Evolutionary conservation across 2,797 vertebrate species (phyloP), one percentile per base, ranked within the genome.

Genomic region (Octomys mimax): DNA sequence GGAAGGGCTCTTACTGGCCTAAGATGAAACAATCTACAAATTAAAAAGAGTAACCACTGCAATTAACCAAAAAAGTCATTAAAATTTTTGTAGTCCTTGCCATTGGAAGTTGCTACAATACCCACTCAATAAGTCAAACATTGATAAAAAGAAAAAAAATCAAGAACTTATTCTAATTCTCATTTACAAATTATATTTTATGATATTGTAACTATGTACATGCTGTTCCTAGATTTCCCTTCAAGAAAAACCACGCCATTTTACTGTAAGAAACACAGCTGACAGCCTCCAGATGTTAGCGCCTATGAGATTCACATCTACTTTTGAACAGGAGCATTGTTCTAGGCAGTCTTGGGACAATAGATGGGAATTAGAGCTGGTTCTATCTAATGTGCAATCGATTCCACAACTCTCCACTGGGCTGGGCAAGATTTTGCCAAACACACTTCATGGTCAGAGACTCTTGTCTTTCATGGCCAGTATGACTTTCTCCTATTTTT

Each of bases 161-260:
- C 26, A 82, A 36, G 46, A 95, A 64, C 83, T 46, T 87, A 61
- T 80, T 73, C 28, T 80, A n/a, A 21, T 16, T 92, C 82, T 80
- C 78, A 87, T 39, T 87, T 84, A 90, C 6, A 96, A 95, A 85
- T 80, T 95, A 1, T 90, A 31, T 92, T 28, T 87, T 31, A 90
- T 11, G 4, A 62, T 91, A 12, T 78, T 49, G 22, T 19, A 73
- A 73, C 31, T 49, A 91, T 61, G 36, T 54, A 79, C 11, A 49
- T 39, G 31, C 31, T 70, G 68, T 22, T 88, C 73, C 28, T 16
- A 77, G 31, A 85, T 78, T 42, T 52, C 36, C 36, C 28, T 89
- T 91, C 42, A 91, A 46, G 42, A 87, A 89, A 71, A 1, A 71
- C 83, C 16, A 66, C 84, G 36, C 18, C 1, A 62, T 89, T 95